Evolutionary conservation across 1,140 invertebrate species (phyloP).

Genomic region (Luehdorfia chinensis): DNA sequence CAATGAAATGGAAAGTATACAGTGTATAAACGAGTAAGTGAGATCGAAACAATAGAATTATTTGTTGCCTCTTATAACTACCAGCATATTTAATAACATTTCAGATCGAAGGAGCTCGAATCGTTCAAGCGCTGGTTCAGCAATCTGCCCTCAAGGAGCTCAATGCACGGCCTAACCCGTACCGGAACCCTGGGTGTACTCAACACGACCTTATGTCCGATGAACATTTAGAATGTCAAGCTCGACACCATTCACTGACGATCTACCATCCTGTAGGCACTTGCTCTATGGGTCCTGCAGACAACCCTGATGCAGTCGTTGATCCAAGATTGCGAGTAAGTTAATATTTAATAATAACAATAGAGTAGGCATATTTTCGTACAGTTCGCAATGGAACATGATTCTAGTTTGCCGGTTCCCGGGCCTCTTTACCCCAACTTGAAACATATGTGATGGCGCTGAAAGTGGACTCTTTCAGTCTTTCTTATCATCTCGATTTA

Average conservation of each 20-base stretch:
- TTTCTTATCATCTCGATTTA: too few relatives aligned
- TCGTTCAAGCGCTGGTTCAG: slow-evolving; percentile 80
- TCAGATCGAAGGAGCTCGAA: slow-evolving; percentile 84
- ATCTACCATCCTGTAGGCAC: slow-evolving; percentile 78
- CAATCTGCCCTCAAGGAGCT: slow-evolving; percentile 81
- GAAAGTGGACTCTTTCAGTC: too few relatives aligned
- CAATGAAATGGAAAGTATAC: too few relatives aligned
- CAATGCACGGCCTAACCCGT: slow-evolving; percentile 80
- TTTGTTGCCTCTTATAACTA: too few relatives aligned
- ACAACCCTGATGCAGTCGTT: slow-evolving; percentile 78
- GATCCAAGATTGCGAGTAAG: slow-evolving; percentile 51
- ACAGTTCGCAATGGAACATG: too few relatives aligned
- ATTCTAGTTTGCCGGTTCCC: too few relatives aligned
- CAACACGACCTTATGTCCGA: slow-evolving; percentile 78
- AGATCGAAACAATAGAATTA: too few relatives aligned
- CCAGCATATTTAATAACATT: too few relatives aligned
- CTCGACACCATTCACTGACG: slow-evolving; percentile 64
- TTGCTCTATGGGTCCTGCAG: slow-evolving; percentile 79
- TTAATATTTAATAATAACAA: slow-evolving; percentile 10
- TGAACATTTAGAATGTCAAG: slow-evolving; percentile 78
- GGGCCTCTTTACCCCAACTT: too few relatives aligned
- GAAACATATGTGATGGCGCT: too few relatives aligned
- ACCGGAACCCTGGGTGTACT: slow-evolving; percentile 80
- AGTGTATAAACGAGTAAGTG: too few relatives aligned
- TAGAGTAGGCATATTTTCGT: too few relatives aligned